Evolutionary conservation across 2,888 invertebrate species (phyloP).

Genomic region (Drosophila buzzatii): DNA sequence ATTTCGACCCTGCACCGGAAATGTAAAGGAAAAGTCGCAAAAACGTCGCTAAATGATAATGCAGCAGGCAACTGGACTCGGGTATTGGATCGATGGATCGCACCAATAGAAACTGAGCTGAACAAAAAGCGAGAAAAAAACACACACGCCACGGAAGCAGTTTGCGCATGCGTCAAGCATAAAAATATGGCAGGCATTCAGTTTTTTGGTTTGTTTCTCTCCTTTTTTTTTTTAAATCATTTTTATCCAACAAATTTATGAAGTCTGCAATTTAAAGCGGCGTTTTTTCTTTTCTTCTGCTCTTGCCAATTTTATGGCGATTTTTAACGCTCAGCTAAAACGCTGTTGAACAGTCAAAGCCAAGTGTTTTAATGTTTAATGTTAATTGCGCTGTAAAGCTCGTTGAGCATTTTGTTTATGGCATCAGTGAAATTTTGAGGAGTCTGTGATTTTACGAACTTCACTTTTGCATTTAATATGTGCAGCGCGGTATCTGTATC

Average conservation of each 20-base stretch:
- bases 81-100: slow-evolving; percentile 24
- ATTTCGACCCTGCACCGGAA: slow-evolving; percentile 74
- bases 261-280: slow-evolving; percentile 50
- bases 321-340: slow-evolving; percentile 49
- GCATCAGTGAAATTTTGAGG: slow-evolving; percentile 23
- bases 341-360: slow-evolving; percentile 40
- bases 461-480: slow-evolving; percentile 2
- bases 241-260: slow-evolving; percentile 55
- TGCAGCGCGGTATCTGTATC: slow-evolving; percentile 15
- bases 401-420: slow-evolving; percentile 62
- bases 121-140: slow-evolving; percentile 9
- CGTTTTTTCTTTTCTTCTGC: neutral
- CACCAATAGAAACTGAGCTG: slow-evolving; percentile 56
- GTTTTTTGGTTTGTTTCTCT: slow-evolving; percentile 12
- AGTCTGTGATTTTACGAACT: slow-evolving; percentile 16
- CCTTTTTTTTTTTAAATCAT: slow-evolving; percentile 19
- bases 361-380: slow-evolving; percentile 56
- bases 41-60: slow-evolving; percentile 73
- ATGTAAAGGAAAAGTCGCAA: slow-evolving; percentile 64
- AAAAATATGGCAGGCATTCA: slow-evolving; percentile 49
- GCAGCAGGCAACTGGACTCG: slow-evolving; percentile 37
- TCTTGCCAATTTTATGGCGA: slow-evolving; percentile 57
- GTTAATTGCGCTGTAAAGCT: slow-evolving; percentile 56
- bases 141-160: slow-evolving; percentile 48
- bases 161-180: slow-evolving; percentile 46